Base-by-base conservation (phyloP, 1,140 invertebrate species). In the Bombus polaris region DNA sequence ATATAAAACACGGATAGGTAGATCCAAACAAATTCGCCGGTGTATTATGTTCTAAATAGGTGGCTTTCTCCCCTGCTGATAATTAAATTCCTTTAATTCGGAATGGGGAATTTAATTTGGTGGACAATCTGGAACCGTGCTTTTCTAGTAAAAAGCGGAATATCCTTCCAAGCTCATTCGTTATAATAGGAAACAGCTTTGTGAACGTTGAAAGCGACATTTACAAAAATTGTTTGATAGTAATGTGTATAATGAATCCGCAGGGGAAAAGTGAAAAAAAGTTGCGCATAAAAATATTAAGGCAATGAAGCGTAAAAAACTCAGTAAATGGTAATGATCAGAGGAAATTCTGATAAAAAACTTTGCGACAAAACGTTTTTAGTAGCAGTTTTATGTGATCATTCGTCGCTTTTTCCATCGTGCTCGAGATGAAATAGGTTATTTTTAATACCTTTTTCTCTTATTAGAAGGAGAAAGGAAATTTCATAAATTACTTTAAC, bases 11-110 rank as follows among this genome's bases (percentile, higher is more conserved):
- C 10, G 9, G 18, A 22, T 18, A 25, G 18, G 10, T 22, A 37
- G 22, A 12, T 70, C 15, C 25, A 39, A 25, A 70, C 4, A 37
- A 68, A 35, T 68, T 10, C 22, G 2, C 1, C 66, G 18, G 35
- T 10, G 18, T 32, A 22, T 9, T 22, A 35, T 22, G 8, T 35
- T 10, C 15, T 37, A 47, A 47, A 74, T 18, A 4, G 15, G 15
- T 3, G 9, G 32, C 18, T 57, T 74, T 57, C 37, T 47, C 35
- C 37, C 13, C 5, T 9, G 44, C 15, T 25, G 65, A 9, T 35
- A 28, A 53, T 86, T 77, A 80, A 86, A 87, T 80, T 37, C 25
- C 5, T 37, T 87, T 81, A 87, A 87, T 88, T 81, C 76, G 28
- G 12, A 87, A 81, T 81, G 35, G 72, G 39, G 18, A 75, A 82